Evolutionary conservation across 64 coral and sea anemone species (phyloP).

Genomic region (Actinia tenebrosa): DNA sequence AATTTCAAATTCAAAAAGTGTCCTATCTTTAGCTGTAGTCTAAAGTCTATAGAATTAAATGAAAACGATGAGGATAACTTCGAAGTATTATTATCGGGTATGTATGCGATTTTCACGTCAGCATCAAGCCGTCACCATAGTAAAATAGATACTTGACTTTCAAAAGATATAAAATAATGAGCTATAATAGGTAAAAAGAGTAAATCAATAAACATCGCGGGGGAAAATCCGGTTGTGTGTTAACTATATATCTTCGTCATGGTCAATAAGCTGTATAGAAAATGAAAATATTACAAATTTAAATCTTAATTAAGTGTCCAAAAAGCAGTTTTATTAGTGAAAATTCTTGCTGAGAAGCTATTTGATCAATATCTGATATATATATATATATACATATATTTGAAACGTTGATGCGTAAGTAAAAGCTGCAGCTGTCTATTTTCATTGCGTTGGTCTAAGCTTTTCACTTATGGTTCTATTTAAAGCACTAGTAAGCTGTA

Average conservation of each 20-base stretch:
- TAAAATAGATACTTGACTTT: neutral
- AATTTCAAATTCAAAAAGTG: slow-evolving; percentile 5
- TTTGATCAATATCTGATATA: too few species aligned
- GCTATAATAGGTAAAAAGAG: neutral
- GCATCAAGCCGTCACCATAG: neutral
- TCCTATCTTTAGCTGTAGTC: slow-evolving; percentile 11
- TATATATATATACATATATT: too few species aligned
- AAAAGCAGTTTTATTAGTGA: too few species aligned
- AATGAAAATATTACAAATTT: too few species aligned
- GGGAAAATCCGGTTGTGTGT: neutral
- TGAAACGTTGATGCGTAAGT: too few species aligned
- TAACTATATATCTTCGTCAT: neutral
- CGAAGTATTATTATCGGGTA: neutral
- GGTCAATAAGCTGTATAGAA: neutral
- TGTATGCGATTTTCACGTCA: neutral
- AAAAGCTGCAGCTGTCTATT: too few species aligned
- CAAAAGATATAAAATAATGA: neutral
- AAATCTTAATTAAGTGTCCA: too few species aligned
- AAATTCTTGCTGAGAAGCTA: too few species aligned
- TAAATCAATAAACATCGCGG: neutral
- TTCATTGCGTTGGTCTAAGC: neutral
- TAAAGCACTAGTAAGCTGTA: neutral
- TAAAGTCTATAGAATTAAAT: neutral
- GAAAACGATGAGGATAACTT: neutral
- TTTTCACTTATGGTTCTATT: neutral